These are phyloP conservation scores for Meteorus colon DNA, from an alignment of 2,888 invertebrate species.

Conservation along the genomic window DNA sequence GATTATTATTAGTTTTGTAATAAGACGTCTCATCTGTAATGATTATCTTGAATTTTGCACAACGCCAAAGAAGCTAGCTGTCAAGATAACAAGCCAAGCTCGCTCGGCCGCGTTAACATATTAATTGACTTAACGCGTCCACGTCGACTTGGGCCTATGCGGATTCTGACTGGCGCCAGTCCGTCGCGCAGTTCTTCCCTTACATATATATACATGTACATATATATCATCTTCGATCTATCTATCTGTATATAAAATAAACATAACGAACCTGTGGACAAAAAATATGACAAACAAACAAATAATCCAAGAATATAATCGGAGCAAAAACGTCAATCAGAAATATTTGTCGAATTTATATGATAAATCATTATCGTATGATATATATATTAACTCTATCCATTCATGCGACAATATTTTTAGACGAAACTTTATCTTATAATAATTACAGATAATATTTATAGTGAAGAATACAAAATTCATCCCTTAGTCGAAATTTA, in stretches of 20 bases:
- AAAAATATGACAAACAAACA: not conserved
- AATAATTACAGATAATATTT: no score
- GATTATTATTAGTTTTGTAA: constrained; percentile 30
- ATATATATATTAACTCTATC: not conserved
- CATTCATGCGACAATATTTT: not conserved
- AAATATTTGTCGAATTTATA: not conserved
- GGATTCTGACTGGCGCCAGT: constrained; percentile 58
- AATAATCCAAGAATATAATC: not conserved
- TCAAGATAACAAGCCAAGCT: constrained; percentile 56
- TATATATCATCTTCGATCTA: not conserved
- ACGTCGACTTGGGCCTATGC: constrained; percentile 54
- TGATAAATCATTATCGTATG: not conserved
- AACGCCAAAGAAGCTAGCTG: constrained; percentile 51
- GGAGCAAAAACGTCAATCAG: not conserved
- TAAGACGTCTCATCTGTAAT: constrained; percentile 29
- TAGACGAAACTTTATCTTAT: no score
- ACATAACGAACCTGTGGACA: not conserved
- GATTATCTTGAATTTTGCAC: constrained; percentile 31
- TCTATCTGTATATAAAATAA: constrained; percentile 12
- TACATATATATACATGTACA: not conserved
- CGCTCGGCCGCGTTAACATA: constrained; percentile 57
- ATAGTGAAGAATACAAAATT: no score
- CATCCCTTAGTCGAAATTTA: no score
- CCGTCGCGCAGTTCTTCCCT: constrained; percentile 41
- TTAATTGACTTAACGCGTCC: constrained; percentile 62